Evolutionary conservation across 2,888 invertebrate species (phyloP).

Genomic region (Drosophila meridionalis): DNA sequence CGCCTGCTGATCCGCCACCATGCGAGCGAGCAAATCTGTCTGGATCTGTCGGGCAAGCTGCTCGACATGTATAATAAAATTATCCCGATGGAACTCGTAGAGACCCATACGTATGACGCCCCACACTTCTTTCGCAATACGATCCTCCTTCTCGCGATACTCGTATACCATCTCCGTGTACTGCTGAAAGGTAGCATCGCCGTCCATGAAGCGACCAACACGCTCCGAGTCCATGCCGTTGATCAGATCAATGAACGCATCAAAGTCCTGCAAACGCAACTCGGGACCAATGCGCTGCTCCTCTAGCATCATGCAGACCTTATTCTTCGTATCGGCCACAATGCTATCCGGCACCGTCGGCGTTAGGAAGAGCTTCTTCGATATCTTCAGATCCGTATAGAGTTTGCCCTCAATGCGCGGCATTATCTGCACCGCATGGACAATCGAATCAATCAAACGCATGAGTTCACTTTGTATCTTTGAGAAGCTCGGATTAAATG

Average conservation of each 20-base stretch:
- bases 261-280: conserved; percentile 90
- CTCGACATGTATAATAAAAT: conserved; percentile 90
- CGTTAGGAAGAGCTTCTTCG: conserved; percentile 70
- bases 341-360: conserved; percentile 91
- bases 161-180: conserved; percentile 87
- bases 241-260: conserved; percentile 91
- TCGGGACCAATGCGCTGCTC: conserved; percentile 91
- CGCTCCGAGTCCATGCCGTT: conserved; percentile 88
- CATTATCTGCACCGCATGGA: conserved; percentile 89
- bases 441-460: conserved; percentile 90
- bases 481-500: conserved; percentile 91
- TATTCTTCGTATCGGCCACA: conserved; percentile 87
- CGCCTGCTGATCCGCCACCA: conserved; percentile 92
- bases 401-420: conserved; percentile 93
- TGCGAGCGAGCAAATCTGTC: conserved; percentile 89
- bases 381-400: conserved; percentile 80
- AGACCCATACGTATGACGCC: conserved; percentile 91
- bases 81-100: conserved; percentile 93
- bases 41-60: conserved; percentile 89
- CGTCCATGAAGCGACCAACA: conserved; percentile 89
- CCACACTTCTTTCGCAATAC: conserved; percentile 87
- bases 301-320: conserved; percentile 88
- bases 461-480: conserved; percentile 90
- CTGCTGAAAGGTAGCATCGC: conserved; percentile 88
- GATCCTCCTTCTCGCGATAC: conserved; percentile 88